Conservation (phyloP, 2,113 vertebrate genomes). For the Kryptolebias marmoratus region DNA sequence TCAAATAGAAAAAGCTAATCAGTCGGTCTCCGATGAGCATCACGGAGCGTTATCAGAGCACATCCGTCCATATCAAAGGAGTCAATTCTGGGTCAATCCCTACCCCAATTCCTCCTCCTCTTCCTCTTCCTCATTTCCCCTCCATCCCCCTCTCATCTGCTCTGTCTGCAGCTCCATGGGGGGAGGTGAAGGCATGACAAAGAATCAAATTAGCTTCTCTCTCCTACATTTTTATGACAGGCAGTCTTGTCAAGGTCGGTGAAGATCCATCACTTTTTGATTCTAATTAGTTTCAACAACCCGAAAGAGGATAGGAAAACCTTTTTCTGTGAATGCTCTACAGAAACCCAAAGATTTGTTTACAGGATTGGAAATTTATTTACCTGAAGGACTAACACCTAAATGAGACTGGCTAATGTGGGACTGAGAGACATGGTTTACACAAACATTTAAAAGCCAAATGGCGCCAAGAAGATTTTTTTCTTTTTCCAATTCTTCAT, state of each 20-base stretch:
- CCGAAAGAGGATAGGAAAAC: constrained; percentile 3
- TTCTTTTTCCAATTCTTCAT: no score
- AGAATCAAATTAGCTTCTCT: constrained; percentile 68
- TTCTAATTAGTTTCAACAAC: constrained; percentile 28
- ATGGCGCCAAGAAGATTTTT: no score
- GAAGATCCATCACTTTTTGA: constrained; percentile 24
- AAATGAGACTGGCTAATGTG: neutral
- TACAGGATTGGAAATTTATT: neutral
- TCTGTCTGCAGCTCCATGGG: constrained; percentile 54
- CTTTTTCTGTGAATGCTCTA: constrained; percentile 6
- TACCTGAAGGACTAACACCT: neutral
- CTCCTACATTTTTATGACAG: constrained; percentile 49
- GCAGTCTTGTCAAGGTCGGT: constrained; percentile 59
- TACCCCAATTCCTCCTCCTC: constrained; percentile 51
- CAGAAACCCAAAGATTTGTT: neutral
- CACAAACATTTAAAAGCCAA: no score
- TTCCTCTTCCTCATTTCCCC: constrained; percentile 23
- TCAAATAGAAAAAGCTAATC: constrained; percentile 30
- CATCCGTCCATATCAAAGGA: constrained; percentile 63
- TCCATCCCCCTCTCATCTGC: constrained; percentile 34
- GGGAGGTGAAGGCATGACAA: constrained; percentile 41
- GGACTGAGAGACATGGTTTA: no score
- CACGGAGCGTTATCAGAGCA: constrained; percentile 52
- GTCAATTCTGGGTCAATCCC: constrained; percentile 75
- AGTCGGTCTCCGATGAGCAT: constrained; percentile 45